Evolutionary conservation across 2,113 vertebrate species (phyloP), one percentile per base, ranked within the genome.

Genomic region (Tragelaphus strepsiceros): DNA sequence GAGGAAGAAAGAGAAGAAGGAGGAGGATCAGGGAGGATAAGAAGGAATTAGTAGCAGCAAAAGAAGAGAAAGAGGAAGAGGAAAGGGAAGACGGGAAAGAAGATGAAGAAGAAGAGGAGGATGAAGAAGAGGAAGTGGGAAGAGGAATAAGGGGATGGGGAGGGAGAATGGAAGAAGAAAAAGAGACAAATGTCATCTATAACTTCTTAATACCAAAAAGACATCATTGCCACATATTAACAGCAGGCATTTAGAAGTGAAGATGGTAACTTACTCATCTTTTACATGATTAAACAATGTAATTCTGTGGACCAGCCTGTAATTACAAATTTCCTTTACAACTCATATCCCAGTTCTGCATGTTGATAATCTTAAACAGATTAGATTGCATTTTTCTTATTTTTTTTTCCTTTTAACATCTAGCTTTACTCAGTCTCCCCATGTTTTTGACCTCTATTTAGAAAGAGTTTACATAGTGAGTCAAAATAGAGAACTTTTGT

Each of bases 51-150:
- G 2, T 14, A 43, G 35, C 35, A 77, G 71, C 14, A 43, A 6
- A 51, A 30, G 13, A n/a, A n/a, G n/a, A n/a, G n/a, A n/a, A 46
- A 16, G 8, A 46, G 13, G 4, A 5, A 14, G 28, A 64, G 10
- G 5, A 62, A 14, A 7, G 11, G 2, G 2, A 2, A 5, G 11
- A 49, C 2, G 6, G 19, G 9, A 14, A 26, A 3, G 0, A 21
- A 7, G 30, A 0, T 2, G 9, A 32, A 9, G 54, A 3, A 74
- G 12, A 11, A 6, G 17, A 49, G 16, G 13, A 7, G 17, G 6
- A 19, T 14, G 16, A 4, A 16, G 26, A 46, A 35, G 46, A 80
- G 28, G 28, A 7, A 53, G 39, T 4, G 2, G 13, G 2, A 0
- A 0, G 1, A 9, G 5, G 3, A 51, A 30, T 4, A 78, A 49